A percentile compares a stretch with the other conserved stretches of the same genome.
Evolutionary conservation across 2,113 vertebrate genomes (phyloP).

Genomic region (Pardalotus punctatus): DNA sequence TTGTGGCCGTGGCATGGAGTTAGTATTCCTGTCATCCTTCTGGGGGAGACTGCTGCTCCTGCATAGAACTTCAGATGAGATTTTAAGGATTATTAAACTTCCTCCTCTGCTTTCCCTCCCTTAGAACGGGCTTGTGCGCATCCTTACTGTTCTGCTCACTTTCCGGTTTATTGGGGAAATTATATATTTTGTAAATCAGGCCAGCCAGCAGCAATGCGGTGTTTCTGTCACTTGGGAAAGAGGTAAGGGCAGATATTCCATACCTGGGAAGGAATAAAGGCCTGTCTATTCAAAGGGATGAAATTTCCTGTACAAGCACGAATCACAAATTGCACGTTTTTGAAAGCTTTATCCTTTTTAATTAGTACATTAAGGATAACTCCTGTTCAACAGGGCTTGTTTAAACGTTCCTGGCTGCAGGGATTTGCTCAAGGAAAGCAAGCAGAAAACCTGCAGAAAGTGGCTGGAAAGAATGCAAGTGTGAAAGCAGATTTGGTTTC

Average conservation of each 20-base stretch:
- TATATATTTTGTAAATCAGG: not conserved
- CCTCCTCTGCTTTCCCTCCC: not conserved
- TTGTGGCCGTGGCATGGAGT: not conserved
- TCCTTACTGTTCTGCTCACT: not conserved
- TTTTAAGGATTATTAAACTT: not conserved
- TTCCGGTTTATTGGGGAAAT: not conserved
- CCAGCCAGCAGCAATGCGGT: not conserved
- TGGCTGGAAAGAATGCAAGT: not conserved
- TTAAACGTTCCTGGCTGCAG: not conserved
- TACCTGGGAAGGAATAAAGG: not conserved
- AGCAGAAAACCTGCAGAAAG: not conserved
- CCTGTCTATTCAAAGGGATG: not conserved
- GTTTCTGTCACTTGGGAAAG: not conserved
- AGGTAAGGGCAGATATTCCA: not conserved
- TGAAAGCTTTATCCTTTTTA: not conserved
- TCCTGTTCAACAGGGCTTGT: not conserved
- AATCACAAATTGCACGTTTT: not conserved
- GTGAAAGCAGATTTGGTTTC: not conserved
- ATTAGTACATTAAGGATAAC: not conserved
- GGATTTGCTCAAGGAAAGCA: not conserved
- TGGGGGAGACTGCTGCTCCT: not conserved
- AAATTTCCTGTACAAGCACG: not conserved
- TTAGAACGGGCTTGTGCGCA: not conserved
- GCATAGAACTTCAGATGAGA: not conserved
- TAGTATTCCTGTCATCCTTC: not conserved